Evolutionary conservation across 2,797 vertebrate genomes (phyloP).

Genomic region (Schizothorax lantsangensis): DNA sequence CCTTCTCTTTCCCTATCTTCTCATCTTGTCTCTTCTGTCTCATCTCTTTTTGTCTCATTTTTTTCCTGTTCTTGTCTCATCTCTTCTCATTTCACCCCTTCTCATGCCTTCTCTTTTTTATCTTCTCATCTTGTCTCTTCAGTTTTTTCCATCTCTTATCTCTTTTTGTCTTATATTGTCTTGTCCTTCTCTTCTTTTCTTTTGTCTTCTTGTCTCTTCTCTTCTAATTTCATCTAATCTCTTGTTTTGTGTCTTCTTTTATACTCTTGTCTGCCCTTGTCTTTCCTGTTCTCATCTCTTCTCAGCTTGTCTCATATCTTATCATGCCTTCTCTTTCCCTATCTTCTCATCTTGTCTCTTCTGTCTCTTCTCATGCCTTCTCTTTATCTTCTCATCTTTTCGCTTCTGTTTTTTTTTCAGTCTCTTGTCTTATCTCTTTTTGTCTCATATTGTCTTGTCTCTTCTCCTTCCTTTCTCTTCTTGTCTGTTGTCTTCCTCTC

Average conservation of each 20-base stretch:
- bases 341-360: not conserved
- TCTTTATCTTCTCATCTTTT: not conserved
- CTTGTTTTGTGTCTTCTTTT: not conserved
- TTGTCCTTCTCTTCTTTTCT: too few species aligned
- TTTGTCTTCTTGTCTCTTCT: not conserved
- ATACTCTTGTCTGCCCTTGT: not conserved
- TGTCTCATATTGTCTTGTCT: not conserved
- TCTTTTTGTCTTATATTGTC: too few species aligned
- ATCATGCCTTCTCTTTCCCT: not conserved
- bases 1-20: not conserved
- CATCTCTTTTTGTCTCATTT: not conserved
- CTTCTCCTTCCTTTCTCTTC: not conserved
- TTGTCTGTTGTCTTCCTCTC: not conserved
- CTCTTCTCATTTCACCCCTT: not conserved
- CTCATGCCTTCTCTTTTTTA: not conserved
- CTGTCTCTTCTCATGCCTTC: not conserved
- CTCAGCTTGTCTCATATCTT: not conserved
- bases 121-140: not conserved
- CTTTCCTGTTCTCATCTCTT: not conserved
- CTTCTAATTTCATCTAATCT: too few species aligned
- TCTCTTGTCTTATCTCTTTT: not conserved
- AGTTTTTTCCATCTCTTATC: not conserved
- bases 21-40: not conserved
- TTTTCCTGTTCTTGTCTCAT: not conserved
- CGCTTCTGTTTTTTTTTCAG: not conserved